Evolutionary conservation across 2,797 vertebrate species (phyloP).

Genomic region (Crenuchus spilurus): DNA sequence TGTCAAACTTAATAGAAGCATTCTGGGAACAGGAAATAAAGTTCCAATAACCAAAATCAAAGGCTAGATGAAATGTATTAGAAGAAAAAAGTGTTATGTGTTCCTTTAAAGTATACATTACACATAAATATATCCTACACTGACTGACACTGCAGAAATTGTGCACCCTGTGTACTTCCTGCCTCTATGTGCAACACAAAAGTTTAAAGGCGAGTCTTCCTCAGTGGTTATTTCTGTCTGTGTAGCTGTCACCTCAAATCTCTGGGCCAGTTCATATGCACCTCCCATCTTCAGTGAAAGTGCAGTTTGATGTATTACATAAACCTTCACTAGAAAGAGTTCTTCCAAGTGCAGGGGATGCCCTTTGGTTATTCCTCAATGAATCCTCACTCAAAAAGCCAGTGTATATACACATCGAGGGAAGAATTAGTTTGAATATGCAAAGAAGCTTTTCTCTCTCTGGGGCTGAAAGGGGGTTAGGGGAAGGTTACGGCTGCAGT

Average conservation of each 20-base stretch:
- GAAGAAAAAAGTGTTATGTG: no score
- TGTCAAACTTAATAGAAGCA: no score
- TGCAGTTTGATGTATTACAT: conserved; percentile 87
- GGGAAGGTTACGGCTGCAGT: not conserved
- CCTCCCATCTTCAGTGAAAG: conserved; percentile 59
- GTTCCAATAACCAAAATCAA: no score
- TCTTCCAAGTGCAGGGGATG: conserved; percentile 85
- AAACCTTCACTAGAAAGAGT: conserved; percentile 86
- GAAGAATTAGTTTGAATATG: conserved; percentile 89
- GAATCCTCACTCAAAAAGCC: conserved; percentile 86
- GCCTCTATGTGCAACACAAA: no score
- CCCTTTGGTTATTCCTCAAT: conserved; percentile 85
- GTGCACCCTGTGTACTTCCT: no score
- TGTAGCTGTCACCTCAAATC: conserved; percentile 87
- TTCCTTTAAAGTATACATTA: no score
- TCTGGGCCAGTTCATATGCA: conserved; percentile 78
- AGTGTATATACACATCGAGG: conserved; percentile 82
- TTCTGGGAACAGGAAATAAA: no score
- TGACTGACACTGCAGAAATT: no score
- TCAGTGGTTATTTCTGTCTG: conserved; percentile 77
- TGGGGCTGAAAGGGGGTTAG: not conserved
- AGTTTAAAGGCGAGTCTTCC: conserved; percentile 76
- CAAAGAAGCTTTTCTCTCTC: conserved; percentile 75
- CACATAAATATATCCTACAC: no score
- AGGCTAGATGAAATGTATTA: no score